Conservation (phyloP, 2,113 vertebrate species). For the Felis catus region DNA sequence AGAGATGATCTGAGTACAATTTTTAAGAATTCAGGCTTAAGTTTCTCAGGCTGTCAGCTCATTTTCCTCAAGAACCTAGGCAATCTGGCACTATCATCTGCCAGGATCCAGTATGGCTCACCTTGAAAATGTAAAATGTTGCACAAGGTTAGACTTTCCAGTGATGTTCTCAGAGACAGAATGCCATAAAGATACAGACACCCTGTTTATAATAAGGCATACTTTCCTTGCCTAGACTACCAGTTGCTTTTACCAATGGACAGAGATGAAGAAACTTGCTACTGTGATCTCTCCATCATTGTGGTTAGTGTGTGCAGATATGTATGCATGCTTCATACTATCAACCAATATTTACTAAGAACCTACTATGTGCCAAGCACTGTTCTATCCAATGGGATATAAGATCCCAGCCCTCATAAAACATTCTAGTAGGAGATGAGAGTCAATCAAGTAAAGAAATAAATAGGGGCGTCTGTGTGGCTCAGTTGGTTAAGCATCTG, state of each 20-base stretch:
- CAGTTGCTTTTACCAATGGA: neutral
- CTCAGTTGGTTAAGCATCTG: too few species aligned
- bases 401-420: neutral
- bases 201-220: neutral
- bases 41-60: neutral
- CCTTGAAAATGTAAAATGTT: neutral
- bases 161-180: neutral
- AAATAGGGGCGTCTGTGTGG: neutral
- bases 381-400: neutral
- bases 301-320: neutral
- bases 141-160: neutral
- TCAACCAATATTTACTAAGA: neutral
- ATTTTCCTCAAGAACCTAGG: neutral
- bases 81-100: neutral
- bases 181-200: neutral
- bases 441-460: neutral
- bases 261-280: neutral
- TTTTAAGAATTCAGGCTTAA: conserved; percentile 22
- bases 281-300: neutral
- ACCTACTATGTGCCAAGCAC: neutral
- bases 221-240: neutral
- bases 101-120: neutral
- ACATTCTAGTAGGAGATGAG: neutral
- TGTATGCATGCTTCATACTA: neutral
- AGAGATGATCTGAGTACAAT: neutral